Evolutionary conservation across 2,888 invertebrate species (phyloP).

Genomic region (Clunio marinus): DNA sequence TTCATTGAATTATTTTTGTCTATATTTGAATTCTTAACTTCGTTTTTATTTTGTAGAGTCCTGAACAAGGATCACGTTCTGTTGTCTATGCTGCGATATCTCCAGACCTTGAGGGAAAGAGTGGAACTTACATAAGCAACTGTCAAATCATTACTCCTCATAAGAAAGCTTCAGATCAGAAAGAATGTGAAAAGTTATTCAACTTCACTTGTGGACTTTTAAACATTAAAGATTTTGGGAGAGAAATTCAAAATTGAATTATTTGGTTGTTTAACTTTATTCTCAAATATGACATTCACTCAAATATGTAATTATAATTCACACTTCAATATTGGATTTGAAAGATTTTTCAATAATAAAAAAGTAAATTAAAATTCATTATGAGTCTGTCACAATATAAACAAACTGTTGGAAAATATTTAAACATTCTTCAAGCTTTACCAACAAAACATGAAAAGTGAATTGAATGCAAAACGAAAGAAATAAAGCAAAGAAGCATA

Average conservation of each 20-base stretch:
- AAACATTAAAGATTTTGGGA: constrained; percentile 53
- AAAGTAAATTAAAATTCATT: too few relatives aligned
- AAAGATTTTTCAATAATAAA: too few relatives aligned
- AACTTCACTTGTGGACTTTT: constrained; percentile 62
- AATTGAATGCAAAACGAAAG: too few relatives aligned
- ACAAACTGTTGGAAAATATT: too few relatives aligned
- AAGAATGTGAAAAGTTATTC: constrained; percentile 64
- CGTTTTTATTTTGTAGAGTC: constrained; percentile 55
- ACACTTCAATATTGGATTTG: too few relatives aligned
- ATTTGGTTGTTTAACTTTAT: background rate
- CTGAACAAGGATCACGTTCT: constrained; percentile 74
- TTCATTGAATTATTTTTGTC: too few relatives aligned
- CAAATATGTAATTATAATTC: too few relatives aligned
- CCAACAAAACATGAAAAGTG: too few relatives aligned
- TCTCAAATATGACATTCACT: too few relatives aligned
- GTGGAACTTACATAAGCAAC: constrained; percentile 77
- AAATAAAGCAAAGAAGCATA: too few relatives aligned
- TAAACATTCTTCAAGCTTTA: too few relatives aligned
- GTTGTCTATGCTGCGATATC: constrained; percentile 73
- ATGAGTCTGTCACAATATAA: too few relatives aligned
- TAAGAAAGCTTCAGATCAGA: constrained; percentile 55
- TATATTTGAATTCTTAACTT: background rate
- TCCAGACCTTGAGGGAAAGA: constrained; percentile 64
- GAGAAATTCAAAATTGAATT: background rate
- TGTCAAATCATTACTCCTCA: constrained; percentile 60